phyloP scores from a whole-genome alignment of 2,888 invertebrate species.

The Aphidius colemani region DNA sequence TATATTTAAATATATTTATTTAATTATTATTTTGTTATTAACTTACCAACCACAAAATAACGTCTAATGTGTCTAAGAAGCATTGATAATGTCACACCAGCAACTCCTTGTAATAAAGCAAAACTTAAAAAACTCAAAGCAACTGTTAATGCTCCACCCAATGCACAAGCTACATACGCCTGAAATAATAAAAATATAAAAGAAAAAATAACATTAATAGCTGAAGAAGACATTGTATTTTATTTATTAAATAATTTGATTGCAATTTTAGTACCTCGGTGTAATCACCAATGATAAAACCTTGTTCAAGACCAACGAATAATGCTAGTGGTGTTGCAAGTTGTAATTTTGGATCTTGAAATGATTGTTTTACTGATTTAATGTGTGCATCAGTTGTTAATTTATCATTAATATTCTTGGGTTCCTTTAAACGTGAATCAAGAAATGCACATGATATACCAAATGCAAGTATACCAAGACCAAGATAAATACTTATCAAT shows the following conservation, averaged over 20 bases:
- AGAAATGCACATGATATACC: conserved; percentile 54
- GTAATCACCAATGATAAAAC: conserved; percentile 82
- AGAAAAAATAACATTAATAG: conserved; percentile 33
- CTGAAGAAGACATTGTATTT: background rate
- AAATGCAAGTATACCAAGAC: conserved; percentile 50
- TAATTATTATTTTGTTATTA: conserved; percentile 5
- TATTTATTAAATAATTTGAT: background rate
- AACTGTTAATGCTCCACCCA: conserved; percentile 73
- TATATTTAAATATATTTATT: background rate
- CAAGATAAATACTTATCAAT: conserved; percentile 52
- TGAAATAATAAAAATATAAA: conserved; percentile 57
- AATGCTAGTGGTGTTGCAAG: conserved; percentile 77
- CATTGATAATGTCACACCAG: conserved; percentile 81
- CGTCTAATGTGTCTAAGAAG: conserved; percentile 75
- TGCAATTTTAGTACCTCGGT: conserved; percentile 66
- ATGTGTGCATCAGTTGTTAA: conserved; percentile 45
- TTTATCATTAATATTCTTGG: conserved; percentile 43
- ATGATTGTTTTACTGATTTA: conserved; percentile 62
- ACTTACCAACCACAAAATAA: conserved; percentile 73
- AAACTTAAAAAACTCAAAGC: conserved; percentile 76
- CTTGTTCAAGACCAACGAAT: conserved; percentile 84
- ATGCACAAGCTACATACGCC: conserved; percentile 83
- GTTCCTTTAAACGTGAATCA: conserved; percentile 53
- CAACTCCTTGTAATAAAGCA: conserved; percentile 75
- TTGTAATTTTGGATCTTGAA: conserved; percentile 69